Conservation (phyloP, 2,888 invertebrate species). For the Eustalomyia histrio region DNA sequence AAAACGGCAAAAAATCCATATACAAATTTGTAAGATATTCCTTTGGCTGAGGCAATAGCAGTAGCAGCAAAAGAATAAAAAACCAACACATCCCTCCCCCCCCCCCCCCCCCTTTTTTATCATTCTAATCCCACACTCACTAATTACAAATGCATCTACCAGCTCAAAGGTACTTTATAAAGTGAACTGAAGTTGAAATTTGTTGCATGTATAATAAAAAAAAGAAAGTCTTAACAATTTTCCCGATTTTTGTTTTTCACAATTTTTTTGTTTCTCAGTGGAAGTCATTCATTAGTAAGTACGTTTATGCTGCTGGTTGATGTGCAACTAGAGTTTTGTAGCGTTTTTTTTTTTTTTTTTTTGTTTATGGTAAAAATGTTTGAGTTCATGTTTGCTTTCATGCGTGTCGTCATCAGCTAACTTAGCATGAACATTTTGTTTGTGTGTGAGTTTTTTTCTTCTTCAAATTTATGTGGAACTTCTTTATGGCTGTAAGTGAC, state of each 20-base stretch:
- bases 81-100: constrained; percentile 5
- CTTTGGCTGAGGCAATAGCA: constrained; percentile 4
- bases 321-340: constrained; percentile 33
- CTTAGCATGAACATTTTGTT: constrained; percentile 1
- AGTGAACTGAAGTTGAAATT: constrained; percentile 61
- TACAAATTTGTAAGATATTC: constrained; percentile 36
- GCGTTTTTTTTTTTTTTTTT: constrained; percentile 45
- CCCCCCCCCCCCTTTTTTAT: not conserved
- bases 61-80: not conserved
- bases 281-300: constrained; percentile 28
- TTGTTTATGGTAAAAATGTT: not conserved
- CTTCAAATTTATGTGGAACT: not conserved
- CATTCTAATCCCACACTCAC: constrained; percentile 12
- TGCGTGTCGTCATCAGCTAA: constrained; percentile 44
- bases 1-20: constrained; percentile 1
- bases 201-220: constrained; percentile 46
- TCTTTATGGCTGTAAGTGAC: constrained; percentile 33
- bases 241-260: not conserved
- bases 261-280: not conserved
- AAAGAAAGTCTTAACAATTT: constrained; percentile 34
- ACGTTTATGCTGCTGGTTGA: constrained; percentile 7
- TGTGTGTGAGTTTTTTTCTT: no score
- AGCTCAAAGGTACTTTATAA: constrained; percentile 38
- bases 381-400: constrained; percentile 34
- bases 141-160: constrained; percentile 61